These are phyloP conservation scores for Gymnodraco acuticeps DNA, from an alignment of 2,797 vertebrate species.

Conservation along the genomic window DNA sequence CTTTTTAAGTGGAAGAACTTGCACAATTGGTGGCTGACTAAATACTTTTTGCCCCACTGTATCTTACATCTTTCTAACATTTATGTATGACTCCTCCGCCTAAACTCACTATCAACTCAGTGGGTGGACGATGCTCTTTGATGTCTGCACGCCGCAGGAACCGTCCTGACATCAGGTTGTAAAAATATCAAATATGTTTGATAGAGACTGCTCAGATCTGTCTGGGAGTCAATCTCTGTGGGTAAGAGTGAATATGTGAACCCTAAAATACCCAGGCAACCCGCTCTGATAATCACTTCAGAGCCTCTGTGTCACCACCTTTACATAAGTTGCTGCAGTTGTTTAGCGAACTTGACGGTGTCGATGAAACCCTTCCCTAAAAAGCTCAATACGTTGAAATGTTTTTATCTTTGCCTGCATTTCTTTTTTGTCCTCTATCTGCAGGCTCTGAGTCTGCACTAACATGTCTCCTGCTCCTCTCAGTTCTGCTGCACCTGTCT, in stretches of 20 bases:
- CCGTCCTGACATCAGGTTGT: conserved; percentile 33
- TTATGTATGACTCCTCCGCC: conserved; percentile 28
- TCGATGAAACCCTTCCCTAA: not conserved
- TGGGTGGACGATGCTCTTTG: conserved; percentile 37
- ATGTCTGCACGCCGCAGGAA: conserved; percentile 29
- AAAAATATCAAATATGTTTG: conserved; percentile 53
- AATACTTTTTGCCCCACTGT: too few relatives aligned
- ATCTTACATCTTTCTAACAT: conserved; percentile 1
- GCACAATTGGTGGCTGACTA: too few relatives aligned
- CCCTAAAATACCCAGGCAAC: not conserved
- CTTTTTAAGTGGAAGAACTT: too few relatives aligned
- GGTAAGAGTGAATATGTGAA: conserved; percentile 17
- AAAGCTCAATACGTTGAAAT: not conserved
- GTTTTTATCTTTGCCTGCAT: not conserved
- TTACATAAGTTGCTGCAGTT: conserved; percentile 1
- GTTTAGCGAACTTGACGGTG: not conserved
- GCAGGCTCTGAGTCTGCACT: conserved; percentile 23
- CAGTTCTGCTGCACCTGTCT: conserved; percentile 39
- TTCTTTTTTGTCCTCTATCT: conserved; percentile 16
- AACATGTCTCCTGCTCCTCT: conserved; percentile 29
- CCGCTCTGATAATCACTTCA: conserved; percentile 5
- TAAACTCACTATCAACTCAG: conserved; percentile 28
- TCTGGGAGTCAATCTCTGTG: conserved; percentile 12
- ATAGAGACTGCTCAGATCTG: conserved; percentile 8
- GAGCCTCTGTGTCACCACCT: not conserved